Base-by-base conservation (phyloP, 2,888 invertebrate genomes). In the Cistogaster globosa region DNA sequence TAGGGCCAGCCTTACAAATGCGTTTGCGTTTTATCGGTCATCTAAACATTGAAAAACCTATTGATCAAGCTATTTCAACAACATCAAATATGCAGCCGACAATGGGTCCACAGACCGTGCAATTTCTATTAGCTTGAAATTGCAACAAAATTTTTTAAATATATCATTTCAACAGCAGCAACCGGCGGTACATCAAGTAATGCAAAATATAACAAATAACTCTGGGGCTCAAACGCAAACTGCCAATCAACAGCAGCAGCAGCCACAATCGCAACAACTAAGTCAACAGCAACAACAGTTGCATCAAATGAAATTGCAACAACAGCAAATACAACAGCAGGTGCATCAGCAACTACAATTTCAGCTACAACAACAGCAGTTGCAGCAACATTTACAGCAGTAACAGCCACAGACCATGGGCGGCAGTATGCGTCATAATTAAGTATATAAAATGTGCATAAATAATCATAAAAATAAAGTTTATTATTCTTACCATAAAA, bases 1-100 rank as follows among this genome's bases (percentile, higher is more conserved):
- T 99, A 75, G 94, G 98, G 12, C 97, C 98, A 0, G 95, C 97
- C 0, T 93, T 99, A 42, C 97, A 98, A 92, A 95, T 97, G 94
- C n/a, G n/a, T n/a, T n/a, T n/a, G n/a, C n/a, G n/a, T n/a, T n/a
- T n/a, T n/a, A n/a, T n/a, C n/a, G n/a, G 98, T 0, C 98, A 97
- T 92, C 92, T 97, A 36, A 97, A 96, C 90, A 94, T 97, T 85
- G 97, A 97, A 88, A 92, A 92, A 80, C 87, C 84, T 90, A 90
- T 68, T 74, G 86, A 57, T 1, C 65, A 36, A 51, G 53, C 62
- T 18, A 20, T 65, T 26, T 42, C 22, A 2, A 14, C 84, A 48
- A 48, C 53, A 81, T 67, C 86, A 42, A 75, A 69, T 26, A 42
- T 67, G 48, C 68, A 75, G 12, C 9, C 78, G 11, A 38, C 65